Evolutionary conservation across 2,797 vertebrate genomes (phyloP), one percentile per base, ranked within the genome.

Genomic region (Characodon lateralis): DNA sequence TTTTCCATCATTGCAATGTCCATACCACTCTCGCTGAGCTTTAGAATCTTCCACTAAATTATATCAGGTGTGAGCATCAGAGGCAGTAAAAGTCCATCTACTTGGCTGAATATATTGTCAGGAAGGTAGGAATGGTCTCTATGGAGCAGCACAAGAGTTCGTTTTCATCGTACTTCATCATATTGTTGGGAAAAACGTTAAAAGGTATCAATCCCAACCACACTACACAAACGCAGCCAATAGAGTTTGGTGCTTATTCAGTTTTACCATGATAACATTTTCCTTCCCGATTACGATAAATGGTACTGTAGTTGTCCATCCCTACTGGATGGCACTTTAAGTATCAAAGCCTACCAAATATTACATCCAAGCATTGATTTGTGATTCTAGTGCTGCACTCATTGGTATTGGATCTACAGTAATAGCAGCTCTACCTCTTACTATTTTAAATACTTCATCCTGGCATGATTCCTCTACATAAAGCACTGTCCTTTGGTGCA

Each of bases 371-470:
- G 10, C 65, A 68, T 43, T 41, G 22, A 66, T 66, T 66, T 24
- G 59, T 31, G 26, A 61, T 61, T 61, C 0, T 46, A 46, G 43
- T 10, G 7, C 10, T 10, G 51, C 51, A 53, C 16, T 18, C 53
- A 24, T 55, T 55, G 53, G 24, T 26, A 8, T 58, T 58, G 56
- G 9, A 4, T 26, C 18, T 18, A 53, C 16, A 53, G 51, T 18
- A 53, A 20, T 53, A 16, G 66, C 24, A 13, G 66, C 58, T 53
- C 20, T 7, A 26, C 1, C 7, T 16, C 24, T 53, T 28, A 28
- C 43, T 68, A 79, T 80, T 81, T 89, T 50, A 73, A 80, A 77
- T 22, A 65, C 61, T 51, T 75, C 22, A 77, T 48, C 28, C 53
- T 10, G 16, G 81, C 83, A 24, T 51, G n/a, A 13, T 71, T 71